Evolutionary conservation across 2,888 invertebrate genomes (phyloP).

Genomic region (Myathropa florea): DNA sequence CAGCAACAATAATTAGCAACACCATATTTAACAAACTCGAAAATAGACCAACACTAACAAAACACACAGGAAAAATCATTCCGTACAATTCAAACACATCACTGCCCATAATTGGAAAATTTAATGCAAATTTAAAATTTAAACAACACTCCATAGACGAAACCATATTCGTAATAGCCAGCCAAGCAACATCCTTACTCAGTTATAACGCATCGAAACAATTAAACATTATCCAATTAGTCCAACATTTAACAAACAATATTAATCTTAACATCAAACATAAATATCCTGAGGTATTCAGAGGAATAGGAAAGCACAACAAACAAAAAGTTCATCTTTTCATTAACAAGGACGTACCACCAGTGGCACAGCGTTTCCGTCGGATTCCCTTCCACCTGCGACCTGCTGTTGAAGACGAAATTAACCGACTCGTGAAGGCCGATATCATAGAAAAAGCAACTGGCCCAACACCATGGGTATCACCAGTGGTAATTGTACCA

Average conservation of each 20-base stretch:
- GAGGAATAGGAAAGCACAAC: neutral
- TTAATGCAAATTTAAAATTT: neutral
- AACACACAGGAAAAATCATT: no score
- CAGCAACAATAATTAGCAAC: neutral
- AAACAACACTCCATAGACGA: neutral
- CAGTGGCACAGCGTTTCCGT: conserved; percentile 17
- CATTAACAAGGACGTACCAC: conserved; percentile 1
- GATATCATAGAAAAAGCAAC: conserved; percentile 15
- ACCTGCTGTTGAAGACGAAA: conserved; percentile 21
- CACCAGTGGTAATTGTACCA: conserved; percentile 17
- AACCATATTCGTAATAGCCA: neutral
- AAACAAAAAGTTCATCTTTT: neutral
- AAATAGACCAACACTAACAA: no score
- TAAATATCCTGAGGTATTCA: conserved; percentile 12
- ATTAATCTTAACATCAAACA: neutral
- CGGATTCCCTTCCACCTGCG: conserved; percentile 12
- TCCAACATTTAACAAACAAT: neutral
- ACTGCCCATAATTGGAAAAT: neutral
- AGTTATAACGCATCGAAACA: neutral
- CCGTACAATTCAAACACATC: no score
- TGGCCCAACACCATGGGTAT: conserved; percentile 16
- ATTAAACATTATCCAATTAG: neutral
- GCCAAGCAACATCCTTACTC: neutral
- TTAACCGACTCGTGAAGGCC: conserved; percentile 11
- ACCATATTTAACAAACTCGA: neutral